phyloP scores from a whole-genome alignment of 2,113 vertebrate species.

The Nansenia antarctica region DNA sequence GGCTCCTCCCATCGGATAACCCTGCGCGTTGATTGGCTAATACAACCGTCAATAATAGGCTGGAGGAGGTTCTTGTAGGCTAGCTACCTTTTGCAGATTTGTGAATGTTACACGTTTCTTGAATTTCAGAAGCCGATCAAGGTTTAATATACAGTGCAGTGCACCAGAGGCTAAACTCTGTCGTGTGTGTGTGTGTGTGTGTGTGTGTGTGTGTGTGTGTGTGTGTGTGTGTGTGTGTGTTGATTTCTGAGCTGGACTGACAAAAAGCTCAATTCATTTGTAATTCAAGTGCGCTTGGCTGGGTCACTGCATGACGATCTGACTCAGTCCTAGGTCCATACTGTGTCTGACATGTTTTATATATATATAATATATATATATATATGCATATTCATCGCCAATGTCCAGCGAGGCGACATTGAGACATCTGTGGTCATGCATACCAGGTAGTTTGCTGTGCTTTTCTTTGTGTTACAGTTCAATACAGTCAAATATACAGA shows the following conservation, averaged over 20 bases:
- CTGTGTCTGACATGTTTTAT: slow-evolving; percentile 49
- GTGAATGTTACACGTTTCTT: background rate
- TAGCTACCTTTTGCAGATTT: background rate
- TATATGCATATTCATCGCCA: slow-evolving; percentile 31
- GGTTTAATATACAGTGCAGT: background rate
- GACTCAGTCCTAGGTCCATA: slow-evolving; percentile 61
- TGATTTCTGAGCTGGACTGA: slow-evolving; percentile 64
- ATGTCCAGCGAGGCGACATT: slow-evolving; percentile 2
- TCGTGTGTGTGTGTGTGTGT: no score
- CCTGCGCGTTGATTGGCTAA: background rate
- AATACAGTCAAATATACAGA: slow-evolving; percentile 64
- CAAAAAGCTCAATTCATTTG: slow-evolving; percentile 61
- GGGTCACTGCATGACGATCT: slow-evolving; percentile 69
- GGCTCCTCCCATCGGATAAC: background rate
- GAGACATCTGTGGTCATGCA: slow-evolving; percentile 32
- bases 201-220: no score
- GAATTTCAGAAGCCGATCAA: background rate
- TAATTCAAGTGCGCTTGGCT: slow-evolving; percentile 49
- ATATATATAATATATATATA: slow-evolving; percentile 42
- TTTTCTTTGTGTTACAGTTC: slow-evolving; percentile 60
- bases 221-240: slow-evolving; percentile 39
- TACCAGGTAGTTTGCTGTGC: slow-evolving; percentile 68
- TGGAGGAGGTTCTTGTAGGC: background rate
- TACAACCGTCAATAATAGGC: background rate
- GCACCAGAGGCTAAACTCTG: slow-evolving; percentile 7